A percentile compares a stretch with the other conserved stretches of the same genome.
Evolutionary conservation across 2,113 vertebrate species (phyloP).

Genomic region (Cephalopholis sonnerati): DNA sequence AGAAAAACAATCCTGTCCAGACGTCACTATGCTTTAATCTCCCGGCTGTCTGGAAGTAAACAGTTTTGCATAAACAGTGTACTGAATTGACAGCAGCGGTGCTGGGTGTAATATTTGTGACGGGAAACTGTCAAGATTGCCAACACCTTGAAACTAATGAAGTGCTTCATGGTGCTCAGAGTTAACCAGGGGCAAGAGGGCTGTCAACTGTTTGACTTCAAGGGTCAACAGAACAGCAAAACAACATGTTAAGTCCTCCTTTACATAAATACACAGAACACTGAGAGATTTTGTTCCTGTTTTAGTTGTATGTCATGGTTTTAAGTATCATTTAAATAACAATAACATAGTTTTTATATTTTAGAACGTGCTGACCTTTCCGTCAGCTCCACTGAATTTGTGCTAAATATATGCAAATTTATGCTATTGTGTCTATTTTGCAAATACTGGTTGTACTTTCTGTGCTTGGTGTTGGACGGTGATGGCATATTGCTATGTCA

Average conservation of each 20-base stretch:
- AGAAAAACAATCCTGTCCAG: conserved; percentile 40
- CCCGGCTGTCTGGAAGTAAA: conserved; percentile 14
- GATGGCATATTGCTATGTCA: no score
- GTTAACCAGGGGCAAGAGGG: background rate
- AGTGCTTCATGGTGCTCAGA: conserved; percentile 5
- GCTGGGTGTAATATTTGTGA: background rate
- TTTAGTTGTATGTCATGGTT: no score
- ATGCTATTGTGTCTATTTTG: no score
- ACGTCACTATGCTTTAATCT: conserved; percentile 42
- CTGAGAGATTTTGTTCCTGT: no score
- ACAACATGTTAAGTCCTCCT: background rate
- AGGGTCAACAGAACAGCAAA: background rate
- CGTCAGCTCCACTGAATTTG: no score
- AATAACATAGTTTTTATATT: no score
- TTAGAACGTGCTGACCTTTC: no score
- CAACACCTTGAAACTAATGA: conserved; percentile 36
- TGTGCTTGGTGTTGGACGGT: no score
- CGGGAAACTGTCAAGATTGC: conserved; percentile 2
- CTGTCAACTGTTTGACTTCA: background rate
- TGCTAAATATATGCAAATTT: no score
- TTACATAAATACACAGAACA: background rate
- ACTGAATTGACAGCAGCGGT: conserved; percentile 25
- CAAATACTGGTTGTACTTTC: no score
- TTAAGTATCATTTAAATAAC: no score
- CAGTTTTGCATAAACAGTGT: conserved; percentile 34